These are phyloP conservation scores for Micromys minutus DNA, from an alignment of 2,113 vertebrate species.

Conservation along the genomic window DNA sequence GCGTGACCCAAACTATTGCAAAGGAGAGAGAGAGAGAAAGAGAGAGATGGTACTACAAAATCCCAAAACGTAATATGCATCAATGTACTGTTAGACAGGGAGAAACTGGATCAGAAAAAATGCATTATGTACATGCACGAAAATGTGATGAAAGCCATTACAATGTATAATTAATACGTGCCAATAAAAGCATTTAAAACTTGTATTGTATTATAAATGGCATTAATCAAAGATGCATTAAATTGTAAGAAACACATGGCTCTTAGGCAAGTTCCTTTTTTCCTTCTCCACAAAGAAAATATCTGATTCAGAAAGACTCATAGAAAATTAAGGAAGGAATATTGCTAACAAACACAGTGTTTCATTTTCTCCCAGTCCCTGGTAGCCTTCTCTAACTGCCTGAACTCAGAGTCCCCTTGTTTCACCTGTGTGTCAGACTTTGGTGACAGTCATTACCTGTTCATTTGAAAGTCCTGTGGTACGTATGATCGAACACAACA, in stretches of 20 bases:
- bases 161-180: not conserved
- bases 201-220: not conserved
- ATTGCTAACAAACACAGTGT: accelerated
- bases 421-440: not conserved
- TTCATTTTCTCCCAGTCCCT: not conserved
- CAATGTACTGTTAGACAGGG: no score
- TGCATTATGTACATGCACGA: not conserved
- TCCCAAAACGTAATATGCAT: not conserved
- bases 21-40: not conserved
- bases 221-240: not conserved
- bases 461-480: not conserved
- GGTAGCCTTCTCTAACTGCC: accelerated
- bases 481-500: not conserved
- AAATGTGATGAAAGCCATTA: not conserved
- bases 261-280: not conserved
- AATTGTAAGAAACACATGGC: not conserved
- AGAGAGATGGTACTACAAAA: not conserved
- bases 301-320: not conserved
- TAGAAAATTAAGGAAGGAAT: not conserved
- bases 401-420: accelerated
- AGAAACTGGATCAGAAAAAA: not conserved
- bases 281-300: not conserved
- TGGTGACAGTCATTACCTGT: accelerated
- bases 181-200: not conserved
- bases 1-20: not conserved